These are phyloP conservation scores for Tetrapedia diversipes DNA, from an alignment of 2,888 invertebrate species.

Conservation along the genomic window DNA sequence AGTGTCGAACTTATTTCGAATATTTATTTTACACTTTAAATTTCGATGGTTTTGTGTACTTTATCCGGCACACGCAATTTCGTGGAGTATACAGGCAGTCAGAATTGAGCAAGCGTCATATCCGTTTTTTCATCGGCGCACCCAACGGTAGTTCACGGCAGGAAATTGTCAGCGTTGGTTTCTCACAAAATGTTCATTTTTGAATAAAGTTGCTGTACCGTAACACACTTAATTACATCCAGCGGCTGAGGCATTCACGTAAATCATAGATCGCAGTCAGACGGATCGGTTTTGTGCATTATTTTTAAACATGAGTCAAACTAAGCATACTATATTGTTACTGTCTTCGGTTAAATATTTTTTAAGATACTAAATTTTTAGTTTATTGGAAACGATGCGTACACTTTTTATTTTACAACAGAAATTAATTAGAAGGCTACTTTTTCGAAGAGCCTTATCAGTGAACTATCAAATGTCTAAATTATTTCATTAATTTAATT, in stretches of 20 bases:
- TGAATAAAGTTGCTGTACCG: conserved; percentile 65
- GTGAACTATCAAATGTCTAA: background rate
- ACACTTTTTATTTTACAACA: no score
- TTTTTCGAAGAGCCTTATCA: no score
- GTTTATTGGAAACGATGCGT: background rate
- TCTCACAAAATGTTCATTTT: conserved; percentile 63
- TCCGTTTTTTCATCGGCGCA: conserved; percentile 59
- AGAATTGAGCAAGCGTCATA: conserved; percentile 48
- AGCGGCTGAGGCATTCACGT: conserved; percentile 33
- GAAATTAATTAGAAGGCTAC: no score
- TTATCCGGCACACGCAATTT: background rate
- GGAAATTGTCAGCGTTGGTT: conserved; percentile 61
- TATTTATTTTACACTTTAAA: no score
- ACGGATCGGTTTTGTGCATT: conserved; percentile 1
- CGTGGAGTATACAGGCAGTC: background rate
- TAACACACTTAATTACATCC: conserved; percentile 57
- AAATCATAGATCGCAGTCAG: conserved; percentile 30
- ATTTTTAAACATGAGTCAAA: conserved; percentile 18
- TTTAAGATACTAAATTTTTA: background rate
- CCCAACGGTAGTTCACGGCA: conserved; percentile 53
- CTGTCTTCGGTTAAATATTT: background rate
- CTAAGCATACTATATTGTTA: background rate
- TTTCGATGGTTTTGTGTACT: no score
- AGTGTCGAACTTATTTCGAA: no score
- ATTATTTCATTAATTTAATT: background rate